A percentile compares a stretch with the other conserved stretches of the same genome.
Conservation (phyloP, 2,888 invertebrate species). For the Sicus ferrugineus region DNA sequence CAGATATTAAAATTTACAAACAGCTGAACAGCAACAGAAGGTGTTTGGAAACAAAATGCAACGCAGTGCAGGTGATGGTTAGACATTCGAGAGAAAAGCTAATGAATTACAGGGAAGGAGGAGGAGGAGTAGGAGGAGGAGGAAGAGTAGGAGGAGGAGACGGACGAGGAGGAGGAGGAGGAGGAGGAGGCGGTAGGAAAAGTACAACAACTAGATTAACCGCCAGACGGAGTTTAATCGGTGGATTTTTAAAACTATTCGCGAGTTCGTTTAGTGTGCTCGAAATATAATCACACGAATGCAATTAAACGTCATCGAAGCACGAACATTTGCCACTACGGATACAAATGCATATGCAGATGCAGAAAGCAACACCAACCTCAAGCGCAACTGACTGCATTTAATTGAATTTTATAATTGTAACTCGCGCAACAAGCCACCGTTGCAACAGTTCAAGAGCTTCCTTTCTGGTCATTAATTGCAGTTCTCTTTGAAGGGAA, state of each 20-base stretch:
- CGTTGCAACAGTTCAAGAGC: constrained; percentile 4
- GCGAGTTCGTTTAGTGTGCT: constrained; percentile 46
- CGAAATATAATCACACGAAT: constrained; percentile 50
- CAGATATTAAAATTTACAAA: constrained; percentile 41
- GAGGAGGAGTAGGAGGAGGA: not conserved
- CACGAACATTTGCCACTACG: too few relatives aligned
- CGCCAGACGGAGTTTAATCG: not conserved
- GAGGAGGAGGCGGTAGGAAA: not conserved
- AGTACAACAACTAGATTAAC: not conserved
- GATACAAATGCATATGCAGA: too few relatives aligned
- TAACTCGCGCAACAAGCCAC: constrained; percentile 14
- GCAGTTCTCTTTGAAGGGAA: not conserved
- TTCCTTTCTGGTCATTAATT: constrained; percentile 18
- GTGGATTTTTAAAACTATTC: constrained; percentile 35
- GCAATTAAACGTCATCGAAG: constrained; percentile 58
- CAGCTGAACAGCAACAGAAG: constrained; percentile 21
- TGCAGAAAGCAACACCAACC: too few relatives aligned
- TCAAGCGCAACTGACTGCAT: constrained; percentile 15
- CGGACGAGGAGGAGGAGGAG: not conserved
- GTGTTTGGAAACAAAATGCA: constrained; percentile 23
- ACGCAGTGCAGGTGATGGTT: constrained; percentile 21
- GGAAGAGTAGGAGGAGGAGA: not conserved
- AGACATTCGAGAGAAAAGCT: constrained; percentile 24
- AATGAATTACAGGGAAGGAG: not conserved
- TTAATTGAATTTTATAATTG: constrained; percentile 37